A percentile compares a stretch with the other conserved stretches of the same genome.
Conservation (phyloP, 1,140 invertebrate genomes). For the Papilio xuthus region DNA sequence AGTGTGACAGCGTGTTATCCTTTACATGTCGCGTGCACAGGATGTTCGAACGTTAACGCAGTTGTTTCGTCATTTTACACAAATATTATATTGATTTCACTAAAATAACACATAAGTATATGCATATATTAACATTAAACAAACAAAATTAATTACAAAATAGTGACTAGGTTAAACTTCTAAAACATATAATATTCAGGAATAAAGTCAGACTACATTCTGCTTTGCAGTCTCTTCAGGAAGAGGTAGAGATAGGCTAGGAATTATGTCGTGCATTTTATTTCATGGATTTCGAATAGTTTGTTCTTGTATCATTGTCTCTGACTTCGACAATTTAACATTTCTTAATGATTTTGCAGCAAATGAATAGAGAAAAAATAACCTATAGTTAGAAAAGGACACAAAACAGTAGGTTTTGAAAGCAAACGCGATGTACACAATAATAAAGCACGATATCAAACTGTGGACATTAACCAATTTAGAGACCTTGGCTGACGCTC, state of each 20-base stretch:
- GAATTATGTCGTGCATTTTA: no score
- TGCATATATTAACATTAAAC: no score
- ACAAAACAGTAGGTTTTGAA: constrained; percentile 15
- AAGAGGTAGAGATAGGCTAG: no score
- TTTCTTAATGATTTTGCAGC: neutral
- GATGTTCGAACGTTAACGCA: constrained; percentile 12
- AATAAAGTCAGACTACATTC: no score
- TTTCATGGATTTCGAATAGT: no score
- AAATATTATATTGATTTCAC: constrained; percentile 21
- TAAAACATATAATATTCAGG: no score
- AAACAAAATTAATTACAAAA: no score
- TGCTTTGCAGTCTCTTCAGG: no score
- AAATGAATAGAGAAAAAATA: neutral
- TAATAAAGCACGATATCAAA: constrained; percentile 15
- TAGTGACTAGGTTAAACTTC: no score
- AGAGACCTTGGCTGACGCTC: constrained; percentile 35
- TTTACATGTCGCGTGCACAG: constrained; percentile 39
- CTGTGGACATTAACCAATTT: constrained; percentile 19
- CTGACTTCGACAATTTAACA: neutral
- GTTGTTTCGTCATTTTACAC: constrained; percentile 4
- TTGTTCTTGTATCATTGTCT: no score
- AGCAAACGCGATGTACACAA: neutral
- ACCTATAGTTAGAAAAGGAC: constrained; percentile 1
- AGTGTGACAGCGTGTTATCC: neutral
- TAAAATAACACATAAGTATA: neutral